Base-by-base conservation (phyloP, 2,113 vertebrate species). In the Herpailurus yagouaroundi region DNA sequence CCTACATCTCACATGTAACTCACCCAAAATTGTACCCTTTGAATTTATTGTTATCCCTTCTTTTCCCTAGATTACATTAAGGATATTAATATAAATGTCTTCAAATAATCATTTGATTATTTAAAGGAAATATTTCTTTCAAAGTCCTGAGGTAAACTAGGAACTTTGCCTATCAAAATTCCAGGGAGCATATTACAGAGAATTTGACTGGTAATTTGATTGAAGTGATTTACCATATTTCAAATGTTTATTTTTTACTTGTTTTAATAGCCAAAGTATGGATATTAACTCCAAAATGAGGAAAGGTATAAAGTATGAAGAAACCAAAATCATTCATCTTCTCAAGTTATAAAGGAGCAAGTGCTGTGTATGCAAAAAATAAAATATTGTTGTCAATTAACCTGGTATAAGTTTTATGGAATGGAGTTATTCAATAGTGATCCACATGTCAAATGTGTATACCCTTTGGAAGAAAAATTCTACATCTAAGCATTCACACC, bases 1-100 rank as follows among this genome's bases (percentile, higher is more conserved):
- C 41, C 33, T 6, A 16, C 0, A 8, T 31, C 23, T 1, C 7
- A 76, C 3, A 8, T 36, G 12, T 5, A 85, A 38, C 3, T 38
- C 2, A 45, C 11, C 21, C 16, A 52, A 3, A n/a, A 87, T 41
- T 5, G 1, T 48, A n/a, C 11, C n/a, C 64, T 82, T 77, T 77
- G 31, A 64, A 45, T 48, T 27, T 31, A n/a, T 52, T 73, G 79
- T 38, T 25, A 31, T 33, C 29, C 4, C 33, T 64, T 6, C 83
- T 77, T 36, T 38, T 27, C 36, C 27, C 29, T 38, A 38, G 12
- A 10, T 48, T 31, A 82, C 1, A 21, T 45, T 64, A 89, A 52
- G 33, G 25, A 80, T n/a, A 80, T 69, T 81, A 48, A 68, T 21
- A 15, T 7, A 77, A 74, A 83, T 27, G 1, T 76, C 38, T 93